A percentile compares a stretch with the other conserved stretches of the same genome.
Conservation (phyloP, 2,113 vertebrate species). For the Gymnorhina tibicen region DNA sequence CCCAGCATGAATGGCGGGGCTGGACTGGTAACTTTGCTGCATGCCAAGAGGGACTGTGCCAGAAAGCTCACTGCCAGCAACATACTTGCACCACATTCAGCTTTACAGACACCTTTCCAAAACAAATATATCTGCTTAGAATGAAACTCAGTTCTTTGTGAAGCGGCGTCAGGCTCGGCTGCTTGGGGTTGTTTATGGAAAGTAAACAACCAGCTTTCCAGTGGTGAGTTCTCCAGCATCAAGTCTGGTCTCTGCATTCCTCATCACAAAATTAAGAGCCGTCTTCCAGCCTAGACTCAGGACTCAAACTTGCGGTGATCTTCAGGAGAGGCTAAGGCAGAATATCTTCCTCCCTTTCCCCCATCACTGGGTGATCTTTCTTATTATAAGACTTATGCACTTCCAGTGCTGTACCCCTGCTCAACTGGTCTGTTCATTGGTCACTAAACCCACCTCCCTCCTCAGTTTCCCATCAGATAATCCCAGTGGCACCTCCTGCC, state of each 20-base stretch:
- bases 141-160: not conserved
- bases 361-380: not conserved
- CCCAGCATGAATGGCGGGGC: not conserved
- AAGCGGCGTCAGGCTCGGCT: not conserved
- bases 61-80: not conserved
- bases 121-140: not conserved
- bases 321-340: not conserved
- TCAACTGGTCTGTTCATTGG: not conserved
- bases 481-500: not conserved
- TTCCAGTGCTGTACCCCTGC: not conserved
- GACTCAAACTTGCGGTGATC: not conserved
- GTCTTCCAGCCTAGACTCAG: not conserved
- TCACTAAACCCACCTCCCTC: not conserved
- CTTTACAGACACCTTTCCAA: conserved; percentile 17
- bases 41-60: not conserved
- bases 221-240: not conserved
- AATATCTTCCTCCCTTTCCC: not conserved
- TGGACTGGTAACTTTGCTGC: not conserved
- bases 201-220: not conserved
- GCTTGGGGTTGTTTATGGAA: not conserved
- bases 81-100: not conserved
- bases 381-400: not conserved
- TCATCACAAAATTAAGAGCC: not conserved
- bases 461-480: not conserved
- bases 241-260: not conserved